Base-by-base conservation (phyloP, 2,113 vertebrate genomes). In the Phycodurus eques region DNA sequence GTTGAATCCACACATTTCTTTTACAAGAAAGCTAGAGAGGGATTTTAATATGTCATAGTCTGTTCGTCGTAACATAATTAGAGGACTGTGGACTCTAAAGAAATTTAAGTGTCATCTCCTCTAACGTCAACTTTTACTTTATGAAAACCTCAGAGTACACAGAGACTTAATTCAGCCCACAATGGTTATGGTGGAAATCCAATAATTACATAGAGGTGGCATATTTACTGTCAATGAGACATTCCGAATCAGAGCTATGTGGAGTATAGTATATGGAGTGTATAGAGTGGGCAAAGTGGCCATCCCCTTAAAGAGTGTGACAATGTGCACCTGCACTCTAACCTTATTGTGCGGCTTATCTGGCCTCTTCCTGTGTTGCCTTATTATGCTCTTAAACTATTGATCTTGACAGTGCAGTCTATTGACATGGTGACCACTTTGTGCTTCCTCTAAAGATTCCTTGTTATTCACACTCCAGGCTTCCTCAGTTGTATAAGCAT, bases 381-480 rank as follows among this genome's bases (percentile, higher is more conserved):
- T 67, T 35, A 27, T 67, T 67, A 35, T 67, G 46, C 65, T 67
- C 46, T 31, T 51, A 35, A 51, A 22, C 22, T 31, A 67, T 51
- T 67, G 46, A 67, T 67, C 27, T 15, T 67, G 65, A 51, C 46
- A 51, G 65, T 5, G 46, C 22, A 33, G 27, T 20, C 46, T 19
- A 51, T 67, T 20, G 65, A 33, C 27, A 35, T 20, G 46, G 27
- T 51, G 15, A 51, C 65, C 65, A 19, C 44, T 31, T 31, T 31
- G 65, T n/a, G 39, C 43, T 65, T 22, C 60, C 63, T 46, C 46
- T 6, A 49, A 49, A 67, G 47, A 67, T 51, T 67, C 47, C 66
- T 47, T 53, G 66, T 67, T 67, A 67, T 53, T 35, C 15, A 35
- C 31, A 35, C 47, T 20, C 10, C 22, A 67, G 15, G 62, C 39